phyloP scores from a whole-genome alignment of 2,113 vertebrate species.

The Myanophis thanlyinensis region DNA sequence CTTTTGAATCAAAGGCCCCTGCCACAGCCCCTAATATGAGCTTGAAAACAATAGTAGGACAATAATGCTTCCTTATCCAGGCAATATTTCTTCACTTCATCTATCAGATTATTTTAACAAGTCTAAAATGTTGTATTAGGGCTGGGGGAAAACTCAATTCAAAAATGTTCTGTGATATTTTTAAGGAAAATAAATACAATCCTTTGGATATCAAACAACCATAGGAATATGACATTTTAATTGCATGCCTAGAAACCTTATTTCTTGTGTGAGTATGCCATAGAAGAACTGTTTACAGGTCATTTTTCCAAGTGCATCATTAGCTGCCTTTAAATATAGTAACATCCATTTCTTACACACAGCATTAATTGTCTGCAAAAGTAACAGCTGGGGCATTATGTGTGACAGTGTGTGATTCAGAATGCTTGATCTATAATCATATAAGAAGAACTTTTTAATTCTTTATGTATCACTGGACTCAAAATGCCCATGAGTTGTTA shows the following conservation, averaged over 20 bases:
- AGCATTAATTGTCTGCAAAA: slow-evolving; percentile 45
- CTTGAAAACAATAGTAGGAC: not conserved
- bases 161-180: not conserved
- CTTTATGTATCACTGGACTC: slow-evolving; percentile 16
- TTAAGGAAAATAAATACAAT: not conserved
- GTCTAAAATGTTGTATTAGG: not conserved
- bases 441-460: slow-evolving; percentile 9
- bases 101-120: not conserved
- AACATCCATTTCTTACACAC: slow-evolving; percentile 45
- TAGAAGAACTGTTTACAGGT: slow-evolving; percentile 71
- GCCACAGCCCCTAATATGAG: not conserved
- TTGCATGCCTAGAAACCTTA: slow-evolving; percentile 33
- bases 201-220: not conserved
- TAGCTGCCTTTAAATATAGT: slow-evolving; percentile 54
- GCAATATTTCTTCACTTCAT: not conserved
- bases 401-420: slow-evolving; percentile 31
- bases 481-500: slow-evolving; percentile 10
- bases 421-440: slow-evolving; percentile 37
- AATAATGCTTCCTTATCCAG: not conserved
- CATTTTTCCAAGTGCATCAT: slow-evolving; percentile 55
- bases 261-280: slow-evolving; percentile 49
- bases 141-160: not conserved
- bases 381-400: slow-evolving; percentile 48
- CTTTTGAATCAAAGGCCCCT: not conserved
- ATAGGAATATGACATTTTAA: slow-evolving; percentile 51